A percentile compares a stretch with the other conserved stretches of the same genome.
These are phyloP conservation scores for Hephaestus fuliginosus DNA, from an alignment of 2,797 vertebrate species.

Conservation along the genomic window DNA sequence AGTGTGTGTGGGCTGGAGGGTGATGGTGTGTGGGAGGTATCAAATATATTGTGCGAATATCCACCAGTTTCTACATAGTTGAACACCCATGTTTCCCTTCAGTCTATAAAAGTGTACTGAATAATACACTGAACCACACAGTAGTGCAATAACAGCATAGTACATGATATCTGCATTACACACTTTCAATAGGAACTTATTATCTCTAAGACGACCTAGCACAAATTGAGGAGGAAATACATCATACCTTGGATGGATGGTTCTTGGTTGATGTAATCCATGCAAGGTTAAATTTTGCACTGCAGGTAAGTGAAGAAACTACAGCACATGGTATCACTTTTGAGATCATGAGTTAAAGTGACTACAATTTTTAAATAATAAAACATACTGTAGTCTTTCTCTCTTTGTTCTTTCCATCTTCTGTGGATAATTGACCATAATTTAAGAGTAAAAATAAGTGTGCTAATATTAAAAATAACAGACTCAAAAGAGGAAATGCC, in stretches of 20 bases:
- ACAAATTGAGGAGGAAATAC: background rate
- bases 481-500: background rate
- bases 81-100: conserved; percentile 21
- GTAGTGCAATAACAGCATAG: background rate
- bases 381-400: background rate
- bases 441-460: background rate
- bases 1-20: conserved; percentile 52
- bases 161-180: background rate
- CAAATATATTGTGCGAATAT: conserved; percentile 18
- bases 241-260: background rate
- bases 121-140: conserved; percentile 9
- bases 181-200: background rate
- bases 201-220: background rate
- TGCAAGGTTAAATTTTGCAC: background rate
- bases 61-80: conserved; percentile 40
- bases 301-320: background rate
- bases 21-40: conserved; percentile 62
- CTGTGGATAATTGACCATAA: background rate
- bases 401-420: background rate
- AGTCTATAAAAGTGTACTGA: conserved; percentile 12
- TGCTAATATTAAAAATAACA: background rate
- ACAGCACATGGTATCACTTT: background rate
- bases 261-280: background rate
- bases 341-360: background rate
- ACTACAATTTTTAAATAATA: background rate